phyloP scores from a whole-genome alignment of 2,888 invertebrate genomes.

The Ecliptopera silaceata region DNA sequence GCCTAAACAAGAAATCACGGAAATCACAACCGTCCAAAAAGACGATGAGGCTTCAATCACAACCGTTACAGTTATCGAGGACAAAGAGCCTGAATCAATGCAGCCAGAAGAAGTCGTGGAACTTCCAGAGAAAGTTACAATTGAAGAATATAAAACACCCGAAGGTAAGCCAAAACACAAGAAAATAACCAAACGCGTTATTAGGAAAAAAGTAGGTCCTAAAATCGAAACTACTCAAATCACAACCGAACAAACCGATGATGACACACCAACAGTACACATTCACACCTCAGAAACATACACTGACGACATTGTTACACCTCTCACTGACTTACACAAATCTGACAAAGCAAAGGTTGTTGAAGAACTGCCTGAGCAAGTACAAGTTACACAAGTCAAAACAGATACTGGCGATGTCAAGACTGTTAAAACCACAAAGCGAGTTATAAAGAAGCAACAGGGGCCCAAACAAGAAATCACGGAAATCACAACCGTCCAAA shows the following conservation, averaged over 20 bases:
- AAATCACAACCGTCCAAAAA: too few species aligned
- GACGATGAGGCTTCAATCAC: too few species aligned
- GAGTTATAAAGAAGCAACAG: too few species aligned
- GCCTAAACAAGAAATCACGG: too few species aligned
- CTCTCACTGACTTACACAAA: neutral
- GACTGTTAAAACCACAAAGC: constrained; percentile 9
- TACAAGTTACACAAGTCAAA: constrained; percentile 40
- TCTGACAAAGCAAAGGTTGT: constrained; percentile 40
- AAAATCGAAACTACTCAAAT: constrained; percentile 36
- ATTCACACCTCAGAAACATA: constrained; percentile 5
- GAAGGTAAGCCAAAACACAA: neutral
- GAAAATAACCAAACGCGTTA: constrained; percentile 12
- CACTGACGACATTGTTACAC: neutral
- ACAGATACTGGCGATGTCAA: constrained; percentile 49
- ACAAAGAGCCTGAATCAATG: too few species aligned
- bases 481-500: too few species aligned
- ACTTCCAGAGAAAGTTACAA: too few species aligned
- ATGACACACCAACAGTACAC: constrained; percentile 31
- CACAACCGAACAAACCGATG: constrained; percentile 23
- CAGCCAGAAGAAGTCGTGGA: too few species aligned
- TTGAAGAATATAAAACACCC: neutral
- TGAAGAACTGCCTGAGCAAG: constrained; percentile 29
- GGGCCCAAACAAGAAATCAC: too few species aligned
- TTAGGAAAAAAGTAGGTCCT: constrained; percentile 43
- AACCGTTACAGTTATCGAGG: too few species aligned